A percentile compares a stretch with the other conserved stretches of the same genome.
phyloP scores from a whole-genome alignment of 2,888 invertebrate species.

The Lacanobia oleracea region DNA sequence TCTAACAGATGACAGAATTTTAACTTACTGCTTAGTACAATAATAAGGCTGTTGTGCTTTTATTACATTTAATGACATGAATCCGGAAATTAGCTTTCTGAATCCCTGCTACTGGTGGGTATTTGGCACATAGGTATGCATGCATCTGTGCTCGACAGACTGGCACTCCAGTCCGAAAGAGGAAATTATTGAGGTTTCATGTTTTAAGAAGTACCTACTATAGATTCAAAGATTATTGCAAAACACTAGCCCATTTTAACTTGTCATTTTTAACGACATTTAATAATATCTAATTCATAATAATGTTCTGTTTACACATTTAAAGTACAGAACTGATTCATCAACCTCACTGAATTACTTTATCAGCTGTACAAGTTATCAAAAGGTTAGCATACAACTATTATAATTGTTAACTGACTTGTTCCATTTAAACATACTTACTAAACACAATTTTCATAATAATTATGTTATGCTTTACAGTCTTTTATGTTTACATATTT shows the following conservation, averaged over 20 bases:
- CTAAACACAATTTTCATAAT: constrained; percentile 31
- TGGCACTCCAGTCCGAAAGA: not conserved
- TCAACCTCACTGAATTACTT: constrained; percentile 38
- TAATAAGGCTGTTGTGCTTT: not conserved
- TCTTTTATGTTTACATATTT: constrained; percentile 34
- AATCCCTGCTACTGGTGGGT: not conserved
- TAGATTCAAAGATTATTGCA: constrained; percentile 8
- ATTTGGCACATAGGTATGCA: constrained; percentile 28
- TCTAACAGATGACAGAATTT: constrained; percentile 1
- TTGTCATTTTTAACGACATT: constrained; percentile 42
- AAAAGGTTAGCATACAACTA: constrained; percentile 52
- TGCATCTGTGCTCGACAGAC: not conserved
- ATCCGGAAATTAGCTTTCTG: not conserved
- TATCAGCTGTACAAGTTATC: constrained; percentile 46
- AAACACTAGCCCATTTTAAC: constrained; percentile 22
- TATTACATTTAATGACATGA: not conserved
- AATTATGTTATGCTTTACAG: constrained; percentile 36
- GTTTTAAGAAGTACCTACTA: not conserved
- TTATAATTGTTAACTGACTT: constrained; percentile 29
- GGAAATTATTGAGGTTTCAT: constrained; percentile 2
- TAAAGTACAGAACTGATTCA: constrained; percentile 41
- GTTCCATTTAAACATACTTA: constrained; percentile 38
- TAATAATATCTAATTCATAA: constrained; percentile 32
- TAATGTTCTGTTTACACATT: constrained; percentile 23
- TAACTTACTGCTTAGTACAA: not conserved